Evolutionary conservation across 2,888 invertebrate species (phyloP).

Genomic region (Leucania comma): DNA sequence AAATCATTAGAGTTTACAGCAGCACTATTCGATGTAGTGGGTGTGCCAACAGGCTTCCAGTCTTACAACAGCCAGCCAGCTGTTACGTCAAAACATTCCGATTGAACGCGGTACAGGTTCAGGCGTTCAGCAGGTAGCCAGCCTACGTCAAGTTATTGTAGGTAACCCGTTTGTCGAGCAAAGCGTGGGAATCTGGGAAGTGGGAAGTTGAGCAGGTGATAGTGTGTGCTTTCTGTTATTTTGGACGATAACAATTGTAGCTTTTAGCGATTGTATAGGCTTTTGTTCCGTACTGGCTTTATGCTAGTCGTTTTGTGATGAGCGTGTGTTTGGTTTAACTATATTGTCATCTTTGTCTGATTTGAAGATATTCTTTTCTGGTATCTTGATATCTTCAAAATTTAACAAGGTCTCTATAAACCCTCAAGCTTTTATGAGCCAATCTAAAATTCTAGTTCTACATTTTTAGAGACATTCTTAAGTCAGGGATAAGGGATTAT

Average conservation of each 20-base stretch:
- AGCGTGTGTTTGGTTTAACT: neutral
- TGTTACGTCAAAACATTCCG: conserved; percentile 61
- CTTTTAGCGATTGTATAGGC: neutral
- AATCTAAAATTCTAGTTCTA: neutral
- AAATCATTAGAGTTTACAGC: conserved; percentile 52
- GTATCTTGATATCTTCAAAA: neutral
- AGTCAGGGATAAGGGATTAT: neutral
- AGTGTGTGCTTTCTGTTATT: conserved; percentile 18
- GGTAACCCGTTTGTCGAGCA: conserved; percentile 54
- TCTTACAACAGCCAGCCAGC: conserved; percentile 58
- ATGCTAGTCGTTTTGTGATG: neutral
- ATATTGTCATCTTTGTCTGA: neutral
- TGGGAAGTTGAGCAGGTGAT: conserved; percentile 53
- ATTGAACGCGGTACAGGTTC: conserved; percentile 38
- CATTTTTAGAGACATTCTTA: neutral
- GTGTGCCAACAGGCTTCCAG: conserved; percentile 57
- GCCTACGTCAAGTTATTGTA: conserved; percentile 53
- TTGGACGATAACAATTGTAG: neutral
- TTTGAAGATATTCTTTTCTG: neutral
- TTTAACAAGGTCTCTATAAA: neutral
- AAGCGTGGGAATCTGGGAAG: conserved; percentile 58
- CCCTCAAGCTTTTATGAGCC: neutral
- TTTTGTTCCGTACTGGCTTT: neutral
- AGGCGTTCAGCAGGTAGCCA: conserved; percentile 51
- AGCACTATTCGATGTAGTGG: conserved; percentile 41